These are phyloP conservation scores for Volucella bombylans DNA, from an alignment of 2,888 invertebrate species.

Conservation along the genomic window DNA sequence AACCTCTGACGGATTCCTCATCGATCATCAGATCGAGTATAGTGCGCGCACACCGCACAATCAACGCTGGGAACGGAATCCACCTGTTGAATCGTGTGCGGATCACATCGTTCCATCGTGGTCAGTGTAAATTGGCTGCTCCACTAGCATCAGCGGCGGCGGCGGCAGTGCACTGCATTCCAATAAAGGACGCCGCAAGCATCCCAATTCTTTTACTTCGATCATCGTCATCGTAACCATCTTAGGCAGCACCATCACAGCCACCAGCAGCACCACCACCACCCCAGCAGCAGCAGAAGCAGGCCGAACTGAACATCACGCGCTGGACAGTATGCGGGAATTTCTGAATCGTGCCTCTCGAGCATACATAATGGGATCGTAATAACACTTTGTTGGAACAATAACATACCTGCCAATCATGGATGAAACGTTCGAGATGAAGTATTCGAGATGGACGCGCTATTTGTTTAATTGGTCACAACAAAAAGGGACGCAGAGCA, in stretches of 20 bases:
- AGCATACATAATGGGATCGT: conserved; percentile 74
- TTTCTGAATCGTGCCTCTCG: conserved; percentile 69
- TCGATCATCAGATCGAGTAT: conserved; percentile 66
- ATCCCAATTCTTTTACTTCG: conserved; percentile 60
- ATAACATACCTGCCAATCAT: conserved; percentile 74
- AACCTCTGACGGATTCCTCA: conserved; percentile 71
- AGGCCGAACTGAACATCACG: neutral
- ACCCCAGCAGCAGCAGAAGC: conserved; percentile 1
- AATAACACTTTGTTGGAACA: conserved; percentile 74
- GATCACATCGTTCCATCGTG: conserved; percentile 50
- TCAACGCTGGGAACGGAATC: conserved; percentile 72
- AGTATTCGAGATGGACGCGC: conserved; percentile 71
- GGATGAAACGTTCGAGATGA: conserved; percentile 71
- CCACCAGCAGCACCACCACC: conserved; percentile 6
- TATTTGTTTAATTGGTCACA: conserved; percentile 73
- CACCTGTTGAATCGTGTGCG: conserved; percentile 71
- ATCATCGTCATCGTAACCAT: conserved; percentile 13
- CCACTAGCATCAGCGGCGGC: neutral
- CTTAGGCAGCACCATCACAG: neutral
- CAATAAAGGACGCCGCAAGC: conserved; percentile 74
- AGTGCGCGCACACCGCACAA: conserved; percentile 51
- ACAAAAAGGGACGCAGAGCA: conserved; percentile 21
- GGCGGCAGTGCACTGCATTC: conserved; percentile 66
- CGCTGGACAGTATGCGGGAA: conserved; percentile 45
- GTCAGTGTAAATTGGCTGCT: conserved; percentile 70